Evolutionary conservation across 2,113 vertebrate species (phyloP).

Genomic region (Lates calcarifer): DNA sequence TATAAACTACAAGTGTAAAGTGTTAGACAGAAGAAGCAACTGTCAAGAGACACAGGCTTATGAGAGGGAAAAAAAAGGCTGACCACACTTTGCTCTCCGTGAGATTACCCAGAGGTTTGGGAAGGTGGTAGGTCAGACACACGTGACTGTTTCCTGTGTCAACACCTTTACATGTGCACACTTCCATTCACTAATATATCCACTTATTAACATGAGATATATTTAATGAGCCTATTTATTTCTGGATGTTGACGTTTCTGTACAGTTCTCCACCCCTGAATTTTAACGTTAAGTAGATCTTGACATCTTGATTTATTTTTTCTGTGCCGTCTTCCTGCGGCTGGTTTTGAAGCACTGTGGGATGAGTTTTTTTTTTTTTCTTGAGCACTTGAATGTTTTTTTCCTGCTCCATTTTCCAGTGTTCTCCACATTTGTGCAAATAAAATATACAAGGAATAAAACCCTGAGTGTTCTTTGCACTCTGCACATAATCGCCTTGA

Average conservation of each 20-base stretch:
- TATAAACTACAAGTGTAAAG: background rate
- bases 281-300: constrained; percentile 11
- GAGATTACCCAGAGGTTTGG: background rate
- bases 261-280: background rate
- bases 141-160: background rate
- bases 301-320: constrained; percentile 15
- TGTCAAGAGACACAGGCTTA: background rate
- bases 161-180: background rate
- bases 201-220: background rate
- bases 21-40: constrained; percentile 1
- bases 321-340: background rate
- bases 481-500: constrained; percentile 14
- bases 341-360: background rate
- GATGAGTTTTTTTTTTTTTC: background rate
- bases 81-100: background rate
- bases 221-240: background rate
- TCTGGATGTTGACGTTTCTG: background rate
- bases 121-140: background rate
- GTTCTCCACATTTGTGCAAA: constrained; percentile 30
- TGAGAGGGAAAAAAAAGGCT: background rate
- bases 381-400: constrained; percentile 7
- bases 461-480: constrained; percentile 9
- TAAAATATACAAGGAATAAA: constrained; percentile 37
- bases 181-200: background rate
- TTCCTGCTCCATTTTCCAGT: constrained; percentile 13